Evolutionary conservation across 2,888 invertebrate genomes (phyloP).

Genomic region (Heliconius cydno): DNA sequence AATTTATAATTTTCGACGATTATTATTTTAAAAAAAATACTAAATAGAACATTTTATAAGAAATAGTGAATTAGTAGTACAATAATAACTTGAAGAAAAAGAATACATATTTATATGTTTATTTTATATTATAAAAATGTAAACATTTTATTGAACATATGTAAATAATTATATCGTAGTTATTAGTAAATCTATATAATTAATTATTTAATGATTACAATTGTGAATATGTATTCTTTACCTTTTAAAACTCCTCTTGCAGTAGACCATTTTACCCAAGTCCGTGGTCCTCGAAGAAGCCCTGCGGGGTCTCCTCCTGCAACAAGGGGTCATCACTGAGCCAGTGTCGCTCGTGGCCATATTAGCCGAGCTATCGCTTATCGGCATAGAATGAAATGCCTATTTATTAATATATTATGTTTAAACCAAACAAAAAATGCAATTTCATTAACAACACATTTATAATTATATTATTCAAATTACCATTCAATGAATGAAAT

Average conservation of each 20-base stretch:
- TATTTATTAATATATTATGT: not conserved
- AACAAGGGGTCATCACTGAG: constrained; percentile 86
- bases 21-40: constrained; percentile 2
- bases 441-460: not conserved
- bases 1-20: not conserved
- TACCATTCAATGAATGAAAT: not conserved
- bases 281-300: constrained; percentile 99
- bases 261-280: constrained; percentile 87
- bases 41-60: constrained; percentile 19
- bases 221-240: constrained; percentile 33
- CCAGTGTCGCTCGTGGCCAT: constrained; percentile 79
- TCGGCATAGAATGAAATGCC: constrained; percentile 56
- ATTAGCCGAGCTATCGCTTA: constrained; percentile 71
- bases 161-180: constrained; percentile 13
- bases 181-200: constrained; percentile 7
- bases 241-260: constrained; percentile 16
- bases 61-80: not conserved
- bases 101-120: constrained; percentile 36
- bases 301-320: constrained; percentile 99
- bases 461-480: not conserved
- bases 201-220: constrained; percentile 1
- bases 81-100: constrained; percentile 22
- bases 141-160: constrained; percentile 14
- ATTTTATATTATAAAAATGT: constrained; percentile 5
- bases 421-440: not conserved